Evolutionary conservation across 2,888 invertebrate genomes (phyloP), one percentile per base, ranked within the genome.

Genomic region (Ctenicera cuprea): DNA sequence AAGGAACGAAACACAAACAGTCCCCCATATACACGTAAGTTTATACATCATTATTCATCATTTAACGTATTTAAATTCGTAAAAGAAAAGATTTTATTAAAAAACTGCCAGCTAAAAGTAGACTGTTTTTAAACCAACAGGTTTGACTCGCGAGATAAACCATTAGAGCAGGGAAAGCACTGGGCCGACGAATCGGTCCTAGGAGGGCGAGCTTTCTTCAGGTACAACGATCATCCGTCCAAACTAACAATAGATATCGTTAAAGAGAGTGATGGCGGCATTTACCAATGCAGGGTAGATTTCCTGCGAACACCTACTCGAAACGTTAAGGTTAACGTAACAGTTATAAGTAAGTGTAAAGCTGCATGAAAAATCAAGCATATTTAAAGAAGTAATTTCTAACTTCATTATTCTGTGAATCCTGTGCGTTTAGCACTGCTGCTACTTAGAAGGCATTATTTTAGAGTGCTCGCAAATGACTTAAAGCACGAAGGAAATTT

Each of bases 281-380:
- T 95, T 76, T 96, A 96, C 88, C 90, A 95, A 76, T 97, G 97
- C 87, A 90, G 97, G 73, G 95, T 96, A 4, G 97, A 97, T 89
- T 97, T 96, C 89, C 94, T 94, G 85, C 94, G 94, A 86, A 94
- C 95, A 9, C 96, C 96, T 0, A 97, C 96, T 0, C 91, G 95
- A 80, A 95, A 96, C 86, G 91, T 94, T 82, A 92, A 94, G 88
- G 94, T 96, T 87, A 95, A 95, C 87, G 91, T 97, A 82, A 95
- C 95, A 80, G 94, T 97, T 80, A 95, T 96, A 84, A 93, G 96
- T 96, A 88, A 94, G 95, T 92, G 45, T 7, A 45, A 48, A 62
- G 41, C 30, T 65, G 14, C n/a, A 8, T 37, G 38, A 59, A 37
- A 38, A 38, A 59, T 14, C 7, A 14, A 18, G 14, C 0, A 9